Evolutionary conservation across 2,888 invertebrate species (phyloP).

Genomic region (Diogma glabrata): DNA sequence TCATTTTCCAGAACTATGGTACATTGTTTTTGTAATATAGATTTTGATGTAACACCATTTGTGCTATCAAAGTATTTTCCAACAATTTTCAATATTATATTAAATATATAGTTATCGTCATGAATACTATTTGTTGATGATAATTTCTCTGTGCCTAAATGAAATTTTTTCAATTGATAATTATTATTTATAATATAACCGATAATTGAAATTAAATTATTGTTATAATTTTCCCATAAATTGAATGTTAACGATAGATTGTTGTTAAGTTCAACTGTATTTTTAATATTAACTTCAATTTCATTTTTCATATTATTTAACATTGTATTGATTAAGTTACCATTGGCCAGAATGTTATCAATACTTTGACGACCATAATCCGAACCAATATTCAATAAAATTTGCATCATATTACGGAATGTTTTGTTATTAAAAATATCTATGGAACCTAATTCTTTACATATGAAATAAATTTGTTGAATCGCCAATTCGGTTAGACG

Average conservation of each 20-base stretch:
- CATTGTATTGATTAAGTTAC: slow-evolving; percentile 5
- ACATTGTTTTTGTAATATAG: slow-evolving; percentile 6
- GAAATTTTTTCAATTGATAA: slow-evolving; percentile 6
- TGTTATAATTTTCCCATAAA: slow-evolving; percentile 5
- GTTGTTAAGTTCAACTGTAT: not conserved
- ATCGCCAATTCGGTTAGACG: slow-evolving; percentile 9
- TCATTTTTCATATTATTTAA: slow-evolving; percentile 1
- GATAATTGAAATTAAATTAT: slow-evolving; percentile 3
- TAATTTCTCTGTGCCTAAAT: slow-evolving; percentile 5
- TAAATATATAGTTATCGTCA: not conserved
- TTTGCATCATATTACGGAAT: slow-evolving; percentile 13
- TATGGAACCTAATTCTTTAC: slow-evolving; percentile 9
- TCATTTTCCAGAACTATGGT: slow-evolving; percentile 4
- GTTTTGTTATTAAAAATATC: slow-evolving; percentile 12
- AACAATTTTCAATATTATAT: slow-evolving; percentile 3
- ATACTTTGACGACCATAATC: slow-evolving; percentile 14
- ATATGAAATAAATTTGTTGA: slow-evolving; percentile 6
- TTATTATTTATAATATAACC: slow-evolving; percentile 6
- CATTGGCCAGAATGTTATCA: slow-evolving; percentile 7
- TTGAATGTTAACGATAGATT: slow-evolving; percentile 3
- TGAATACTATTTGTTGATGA: slow-evolving; percentile 1
- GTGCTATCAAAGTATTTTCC: slow-evolving; percentile 3
- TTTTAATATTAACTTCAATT: slow-evolving; percentile 9
- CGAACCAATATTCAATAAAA: slow-evolving; percentile 13
- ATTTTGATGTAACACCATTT: not conserved